phyloP scores from a whole-genome alignment of 2,113 vertebrate genomes.

The Rhynchomys soricoides region DNA sequence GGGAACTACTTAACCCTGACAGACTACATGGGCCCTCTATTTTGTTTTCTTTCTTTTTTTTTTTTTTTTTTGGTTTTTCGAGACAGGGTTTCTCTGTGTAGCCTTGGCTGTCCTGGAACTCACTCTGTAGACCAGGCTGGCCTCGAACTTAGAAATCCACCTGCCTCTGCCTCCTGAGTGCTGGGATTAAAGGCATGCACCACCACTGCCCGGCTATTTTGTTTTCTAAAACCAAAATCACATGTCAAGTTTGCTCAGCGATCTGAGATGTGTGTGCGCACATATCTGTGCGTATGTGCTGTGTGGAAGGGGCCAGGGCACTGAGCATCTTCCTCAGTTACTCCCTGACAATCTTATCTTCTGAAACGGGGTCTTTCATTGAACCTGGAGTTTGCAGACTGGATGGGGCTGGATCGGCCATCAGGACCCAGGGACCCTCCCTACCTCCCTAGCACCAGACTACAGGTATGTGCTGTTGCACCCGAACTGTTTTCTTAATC shows the following conservation, averaged over 20 bases:
- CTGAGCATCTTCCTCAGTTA: background rate
- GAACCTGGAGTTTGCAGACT: background rate
- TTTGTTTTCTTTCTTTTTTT: constrained; percentile 59
- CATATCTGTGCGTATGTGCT: background rate
- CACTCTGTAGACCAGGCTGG: too few relatives aligned
- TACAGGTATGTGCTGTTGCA: background rate
- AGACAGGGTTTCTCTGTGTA: too few relatives aligned
- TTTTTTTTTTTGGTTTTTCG: too few relatives aligned
- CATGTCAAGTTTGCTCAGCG: background rate
- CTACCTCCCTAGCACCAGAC: background rate
- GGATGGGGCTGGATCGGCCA: background rate
- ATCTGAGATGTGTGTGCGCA: background rate
- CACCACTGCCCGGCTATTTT: too few relatives aligned
- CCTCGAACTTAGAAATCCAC: too few relatives aligned
- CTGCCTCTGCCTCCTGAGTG: too few relatives aligned
- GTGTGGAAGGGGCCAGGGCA: background rate
- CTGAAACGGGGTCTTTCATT: background rate
- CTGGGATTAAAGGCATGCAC: too few relatives aligned
- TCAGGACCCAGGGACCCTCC: too few relatives aligned
- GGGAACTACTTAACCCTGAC: constrained; percentile 66
- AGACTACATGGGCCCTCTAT: background rate
- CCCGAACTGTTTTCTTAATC: background rate
- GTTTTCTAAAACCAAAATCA: background rate
- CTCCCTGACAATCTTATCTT: background rate
- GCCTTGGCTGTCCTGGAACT: too few relatives aligned